Evolutionary conservation across 2,888 invertebrate species (phyloP).

Genomic region (Tricholauxania praeusta): DNA sequence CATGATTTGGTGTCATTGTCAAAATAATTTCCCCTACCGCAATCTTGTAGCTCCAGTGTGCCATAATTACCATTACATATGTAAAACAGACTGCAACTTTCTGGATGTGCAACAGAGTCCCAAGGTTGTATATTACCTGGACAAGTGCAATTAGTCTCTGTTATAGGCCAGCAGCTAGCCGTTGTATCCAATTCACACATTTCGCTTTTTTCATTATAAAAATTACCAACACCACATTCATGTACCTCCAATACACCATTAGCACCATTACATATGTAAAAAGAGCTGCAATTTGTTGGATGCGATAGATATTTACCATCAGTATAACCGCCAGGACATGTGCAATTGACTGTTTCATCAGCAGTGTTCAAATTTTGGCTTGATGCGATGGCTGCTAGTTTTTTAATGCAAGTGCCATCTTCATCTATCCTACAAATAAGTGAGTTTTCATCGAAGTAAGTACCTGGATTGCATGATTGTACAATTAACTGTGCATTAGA

Average conservation of each 20-base stretch:
- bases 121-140: conserved; percentile 52
- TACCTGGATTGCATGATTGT: conserved; percentile 32
- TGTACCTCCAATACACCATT: conserved; percentile 24
- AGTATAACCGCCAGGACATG: conserved; percentile 44
- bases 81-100: conserved; percentile 53
- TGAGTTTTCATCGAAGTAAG: conserved; percentile 23
- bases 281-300: conserved; percentile 36
- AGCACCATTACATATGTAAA: conserved; percentile 25
- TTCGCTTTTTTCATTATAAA: conserved; percentile 14
- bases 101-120: conserved; percentile 47
- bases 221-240: conserved; percentile 32
- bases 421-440: conserved; percentile 49
- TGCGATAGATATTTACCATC: conserved; percentile 48
- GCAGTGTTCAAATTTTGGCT: conserved; percentile 3
- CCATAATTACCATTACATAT: conserved; percentile 49
- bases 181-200: conserved; percentile 33
- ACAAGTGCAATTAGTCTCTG: conserved; percentile 46
- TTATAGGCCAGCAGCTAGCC: conserved; percentile 17
- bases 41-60: conserved; percentile 50
- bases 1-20: conserved; percentile 47
- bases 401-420: conserved; percentile 3
- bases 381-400: background rate
- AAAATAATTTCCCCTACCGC: conserved; percentile 57
- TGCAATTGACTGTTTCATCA: conserved; percentile 44
- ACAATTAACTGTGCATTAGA: conserved; percentile 24